phyloP scores from a whole-genome alignment of 2,888 invertebrate species.

The Plusia festucae region DNA sequence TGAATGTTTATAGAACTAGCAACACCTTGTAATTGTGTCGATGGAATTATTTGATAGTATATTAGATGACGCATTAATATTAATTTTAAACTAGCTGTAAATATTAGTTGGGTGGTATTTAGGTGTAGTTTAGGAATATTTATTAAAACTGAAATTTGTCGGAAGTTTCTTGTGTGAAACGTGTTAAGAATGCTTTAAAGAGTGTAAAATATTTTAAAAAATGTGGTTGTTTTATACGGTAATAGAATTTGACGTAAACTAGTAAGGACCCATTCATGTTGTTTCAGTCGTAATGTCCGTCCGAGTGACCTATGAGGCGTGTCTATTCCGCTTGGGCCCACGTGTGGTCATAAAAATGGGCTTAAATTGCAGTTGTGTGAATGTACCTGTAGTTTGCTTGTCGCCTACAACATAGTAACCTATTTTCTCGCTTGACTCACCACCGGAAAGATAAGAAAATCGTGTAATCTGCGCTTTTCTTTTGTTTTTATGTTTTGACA shows the following conservation, averaged over 20 bases:
- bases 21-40: conserved; percentile 47
- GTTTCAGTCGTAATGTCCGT: conserved; percentile 22
- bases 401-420: conserved; percentile 56
- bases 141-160: not conserved
- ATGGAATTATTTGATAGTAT: conserved; percentile 51
- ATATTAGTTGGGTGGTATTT: conserved; percentile 17
- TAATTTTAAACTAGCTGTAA: conserved; percentile 20
- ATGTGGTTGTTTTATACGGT: not conserved
- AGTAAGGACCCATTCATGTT: not conserved
- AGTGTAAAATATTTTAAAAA: not conserved
- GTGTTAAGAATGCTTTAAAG: not conserved
- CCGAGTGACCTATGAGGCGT: conserved; percentile 43
- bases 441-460: conserved; percentile 29
- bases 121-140: conserved; percentile 2
- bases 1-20: conserved; percentile 54
- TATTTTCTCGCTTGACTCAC: conserved; percentile 38
- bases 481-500: not conserved
- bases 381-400: conserved; percentile 31
- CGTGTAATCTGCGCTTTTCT: conserved; percentile 25
- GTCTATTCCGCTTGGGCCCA: conserved; percentile 49
- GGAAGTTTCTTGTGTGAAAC: not conserved
- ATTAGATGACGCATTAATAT: conserved; percentile 37
- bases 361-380: conserved; percentile 41
- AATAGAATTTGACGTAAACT: not conserved
- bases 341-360: conserved; percentile 55